phyloP scores from a whole-genome alignment of 2,113 vertebrate species.

The Hirundichthys speculiger region DNA sequence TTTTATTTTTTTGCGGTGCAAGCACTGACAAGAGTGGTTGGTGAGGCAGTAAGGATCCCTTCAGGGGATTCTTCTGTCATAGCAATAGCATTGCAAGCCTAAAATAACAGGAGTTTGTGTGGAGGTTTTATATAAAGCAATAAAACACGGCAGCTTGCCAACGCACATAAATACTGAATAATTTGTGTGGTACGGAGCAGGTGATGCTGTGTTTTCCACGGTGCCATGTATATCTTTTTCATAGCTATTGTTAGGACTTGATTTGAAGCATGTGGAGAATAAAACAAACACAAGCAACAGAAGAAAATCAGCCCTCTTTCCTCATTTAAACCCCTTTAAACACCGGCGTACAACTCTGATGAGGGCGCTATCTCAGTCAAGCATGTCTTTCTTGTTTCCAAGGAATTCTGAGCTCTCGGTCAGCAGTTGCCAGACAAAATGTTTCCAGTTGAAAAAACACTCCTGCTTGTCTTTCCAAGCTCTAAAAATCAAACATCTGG shows the following conservation, averaged over 20 bases:
- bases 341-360: neutral
- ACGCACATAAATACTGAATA: slow-evolving; percentile 63
- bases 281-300: slow-evolving; percentile 17
- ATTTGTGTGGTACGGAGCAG: slow-evolving; percentile 50
- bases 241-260: neutral
- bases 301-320: slow-evolving; percentile 4
- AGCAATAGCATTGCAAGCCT: slow-evolving; percentile 65
- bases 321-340: slow-evolving; percentile 9
- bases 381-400: slow-evolving; percentile 34
- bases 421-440: slow-evolving; percentile 52
- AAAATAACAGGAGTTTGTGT: slow-evolving; percentile 68
- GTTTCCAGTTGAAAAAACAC: slow-evolving; percentile 70
- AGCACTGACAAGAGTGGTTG: slow-evolving; percentile 66
- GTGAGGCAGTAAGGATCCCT: slow-evolving; percentile 69
- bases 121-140: slow-evolving; percentile 67
- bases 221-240: slow-evolving; percentile 40
- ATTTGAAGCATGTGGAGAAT: neutral
- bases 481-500: slow-evolving; percentile 61
- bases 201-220: slow-evolving; percentile 31
- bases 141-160: slow-evolving; percentile 59
- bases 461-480: slow-evolving; percentile 36
- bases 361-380: no score
- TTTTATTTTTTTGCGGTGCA: slow-evolving; percentile 49
- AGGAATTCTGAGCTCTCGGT: slow-evolving; percentile 51
- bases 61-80: slow-evolving; percentile 71